phyloP scores from a whole-genome alignment of 2,113 vertebrate species.

The Crotalus tigris region DNA sequence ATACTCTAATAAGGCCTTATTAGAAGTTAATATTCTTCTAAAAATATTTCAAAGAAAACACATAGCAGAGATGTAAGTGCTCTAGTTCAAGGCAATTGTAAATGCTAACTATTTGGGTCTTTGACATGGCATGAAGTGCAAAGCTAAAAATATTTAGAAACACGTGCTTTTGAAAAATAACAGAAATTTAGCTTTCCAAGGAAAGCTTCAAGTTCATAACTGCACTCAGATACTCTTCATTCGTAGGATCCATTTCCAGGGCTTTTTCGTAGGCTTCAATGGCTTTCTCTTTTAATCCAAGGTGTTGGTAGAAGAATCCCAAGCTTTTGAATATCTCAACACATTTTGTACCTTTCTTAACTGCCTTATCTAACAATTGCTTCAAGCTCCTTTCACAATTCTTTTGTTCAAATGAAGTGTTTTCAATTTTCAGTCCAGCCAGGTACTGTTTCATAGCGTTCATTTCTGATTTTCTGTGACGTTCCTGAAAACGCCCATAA shows the following conservation, averaged over 20 bases:
- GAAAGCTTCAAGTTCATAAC: constrained; percentile 59
- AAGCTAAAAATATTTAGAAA: background rate
- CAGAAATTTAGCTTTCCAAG: constrained; percentile 22
- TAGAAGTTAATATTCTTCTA: background rate
- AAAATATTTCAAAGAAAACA: background rate
- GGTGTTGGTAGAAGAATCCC: constrained; percentile 48
- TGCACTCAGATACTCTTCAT: constrained; percentile 58
- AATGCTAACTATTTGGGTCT: background rate
- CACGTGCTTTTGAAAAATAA: background rate
- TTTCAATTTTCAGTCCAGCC: constrained; percentile 65
- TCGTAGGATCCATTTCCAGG: constrained; percentile 44
- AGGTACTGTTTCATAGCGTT: constrained; percentile 69
- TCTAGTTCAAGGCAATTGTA: background rate
- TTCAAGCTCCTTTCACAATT: constrained; percentile 43
- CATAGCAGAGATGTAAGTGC: background rate
- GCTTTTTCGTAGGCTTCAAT: constrained; percentile 62
- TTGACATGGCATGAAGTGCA: background rate
- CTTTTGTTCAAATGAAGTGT: background rate
- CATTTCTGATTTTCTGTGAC: constrained; percentile 52
- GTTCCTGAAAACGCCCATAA: constrained; percentile 66
- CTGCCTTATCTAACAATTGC: constrained; percentile 52
- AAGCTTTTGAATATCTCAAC: constrained; percentile 53
- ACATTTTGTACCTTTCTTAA: constrained; percentile 21
- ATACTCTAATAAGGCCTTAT: background rate
- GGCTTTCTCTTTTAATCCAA: constrained; percentile 45